Evolutionary conservation across 2,888 invertebrate species (phyloP), one percentile per base, ranked within the genome.

Genomic region (Philopedon plagiatum): DNA sequence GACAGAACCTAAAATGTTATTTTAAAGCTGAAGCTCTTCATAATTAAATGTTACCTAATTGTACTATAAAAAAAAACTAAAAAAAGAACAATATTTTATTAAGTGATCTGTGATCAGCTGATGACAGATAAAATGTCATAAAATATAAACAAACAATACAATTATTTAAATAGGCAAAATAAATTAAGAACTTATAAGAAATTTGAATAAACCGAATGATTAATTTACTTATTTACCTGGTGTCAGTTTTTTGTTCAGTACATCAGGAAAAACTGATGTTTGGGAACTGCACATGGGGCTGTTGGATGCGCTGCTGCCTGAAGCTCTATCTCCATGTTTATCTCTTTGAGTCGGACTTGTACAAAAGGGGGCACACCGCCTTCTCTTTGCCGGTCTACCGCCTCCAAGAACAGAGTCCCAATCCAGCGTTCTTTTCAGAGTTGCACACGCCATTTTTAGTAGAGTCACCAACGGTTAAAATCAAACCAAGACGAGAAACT

Each of bases 381-480:
- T 91, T 84, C 97, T 90, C 87, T 97, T 97, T 29, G 93, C 92
- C 71, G 96, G 95, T 82, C 94, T 88, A 83, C 93, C 93, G 21
- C 71, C 71, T 84, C 94, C 93, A 86, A 96, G 91, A 77, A 92
- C 89, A 77, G 96, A 94, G 88, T 98, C 98, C 92, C 97, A 97
- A 86, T 98, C 98, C 84, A 96, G 90, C 85, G 94, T 93, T 86
- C 98, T 91, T 90, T 98, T 98, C 79, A 98, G 90, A 83, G 98
- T 98, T 88, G 97, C 97, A 90, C 98, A 98, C 90, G 98, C 98
- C 98, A 98, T 98, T 90, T 90, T 91, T 85, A 82, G 81, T 81
- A 85, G 78, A 77, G 75, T 77, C 76, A 75, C 77, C 78, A 79
- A 79, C 78, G 77, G 78, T 77, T 77, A 78, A 77, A 80, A 78